A percentile compares a stretch with the other conserved stretches of the same genome.
These are phyloP conservation scores for Maconellicoccus hirsutus DNA, from an alignment of 1,140 invertebrate genomes.

Conservation along the genomic window DNA sequence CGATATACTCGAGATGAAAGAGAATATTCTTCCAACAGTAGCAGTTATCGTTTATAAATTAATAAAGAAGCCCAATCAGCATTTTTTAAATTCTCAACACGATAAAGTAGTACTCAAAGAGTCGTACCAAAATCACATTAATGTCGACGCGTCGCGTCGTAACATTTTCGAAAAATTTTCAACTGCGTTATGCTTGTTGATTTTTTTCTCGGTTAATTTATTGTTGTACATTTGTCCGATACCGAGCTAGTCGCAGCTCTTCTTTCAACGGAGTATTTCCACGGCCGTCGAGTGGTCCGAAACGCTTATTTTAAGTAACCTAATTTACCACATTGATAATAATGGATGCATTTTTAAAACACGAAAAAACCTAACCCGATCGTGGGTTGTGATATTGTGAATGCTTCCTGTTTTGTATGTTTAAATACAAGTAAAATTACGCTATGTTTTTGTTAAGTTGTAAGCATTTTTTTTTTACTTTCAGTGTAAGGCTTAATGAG, in stretches of 20 bases:
- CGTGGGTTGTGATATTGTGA: background rate
- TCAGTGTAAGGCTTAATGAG: background rate
- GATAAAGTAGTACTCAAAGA: background rate
- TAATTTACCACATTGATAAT: background rate
- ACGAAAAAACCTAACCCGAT: background rate
- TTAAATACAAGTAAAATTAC: slow-evolving; percentile 5
- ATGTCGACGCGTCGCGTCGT: background rate
- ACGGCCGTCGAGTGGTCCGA: background rate
- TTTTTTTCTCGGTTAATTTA: slow-evolving; percentile 13
- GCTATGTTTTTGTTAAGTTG: background rate
- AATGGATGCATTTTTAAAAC: background rate
- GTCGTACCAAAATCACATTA: slow-evolving; percentile 6
- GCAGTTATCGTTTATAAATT: slow-evolving; percentile 11
- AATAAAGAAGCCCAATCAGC: background rate
- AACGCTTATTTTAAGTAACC: slow-evolving; percentile 4
- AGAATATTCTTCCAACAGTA: slow-evolving; percentile 15
- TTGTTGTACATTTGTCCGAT: background rate
- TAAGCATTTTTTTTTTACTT: background rate
- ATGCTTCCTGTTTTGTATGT: background rate
- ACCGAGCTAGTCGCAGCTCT: background rate
- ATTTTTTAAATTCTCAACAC: slow-evolving; percentile 5
- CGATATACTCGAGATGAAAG: slow-evolving; percentile 20
- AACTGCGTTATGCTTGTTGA: slow-evolving; percentile 3
- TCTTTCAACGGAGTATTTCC: background rate
- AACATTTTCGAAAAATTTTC: background rate